Conservation (phyloP, 2,797 vertebrate genomes). For the Mergus octosetaceus region DNA sequence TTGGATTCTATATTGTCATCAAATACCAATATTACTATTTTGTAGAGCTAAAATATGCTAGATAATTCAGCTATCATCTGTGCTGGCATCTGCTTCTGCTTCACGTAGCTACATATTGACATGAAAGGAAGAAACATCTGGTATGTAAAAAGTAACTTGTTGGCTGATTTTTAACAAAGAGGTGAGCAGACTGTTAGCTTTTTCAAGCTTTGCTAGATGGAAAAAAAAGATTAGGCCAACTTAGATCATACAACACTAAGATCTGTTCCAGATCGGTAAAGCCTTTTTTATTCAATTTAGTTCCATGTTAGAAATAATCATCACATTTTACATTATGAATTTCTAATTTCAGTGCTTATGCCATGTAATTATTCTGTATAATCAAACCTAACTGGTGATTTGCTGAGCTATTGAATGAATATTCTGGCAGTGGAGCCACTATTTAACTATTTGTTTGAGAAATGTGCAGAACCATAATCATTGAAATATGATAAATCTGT, state of each 20-base stretch:
- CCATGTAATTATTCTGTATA: constrained; percentile 57
- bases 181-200: neutral
- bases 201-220: neutral
- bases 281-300: constrained; percentile 40
- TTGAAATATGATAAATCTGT: constrained; percentile 29
- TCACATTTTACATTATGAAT: constrained; percentile 28
- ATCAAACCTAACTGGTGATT: constrained; percentile 41
- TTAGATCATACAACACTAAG: neutral
- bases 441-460: constrained; percentile 17
- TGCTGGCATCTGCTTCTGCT: constrained; percentile 16
- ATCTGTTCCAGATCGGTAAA: constrained; percentile 39
- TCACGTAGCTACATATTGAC: neutral
- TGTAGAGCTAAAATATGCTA: constrained; percentile 39
- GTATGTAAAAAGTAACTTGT: constrained; percentile 18
- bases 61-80: constrained; percentile 25
- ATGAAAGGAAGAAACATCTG: constrained; percentile 37
- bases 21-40: constrained; percentile 24
- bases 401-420: neutral
- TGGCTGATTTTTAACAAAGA: constrained; percentile 14
- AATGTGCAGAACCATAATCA: neutral
- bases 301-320: constrained; percentile 48
- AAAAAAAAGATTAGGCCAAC: neutral
- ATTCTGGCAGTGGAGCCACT: neutral
- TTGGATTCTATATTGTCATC: constrained; percentile 10
- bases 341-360: constrained; percentile 58